Percentiles rank a stretch among this genome's conserved stretches.
phyloP scores from a whole-genome alignment of 2,113 vertebrate genomes.

The Vicugna pacos region DNA sequence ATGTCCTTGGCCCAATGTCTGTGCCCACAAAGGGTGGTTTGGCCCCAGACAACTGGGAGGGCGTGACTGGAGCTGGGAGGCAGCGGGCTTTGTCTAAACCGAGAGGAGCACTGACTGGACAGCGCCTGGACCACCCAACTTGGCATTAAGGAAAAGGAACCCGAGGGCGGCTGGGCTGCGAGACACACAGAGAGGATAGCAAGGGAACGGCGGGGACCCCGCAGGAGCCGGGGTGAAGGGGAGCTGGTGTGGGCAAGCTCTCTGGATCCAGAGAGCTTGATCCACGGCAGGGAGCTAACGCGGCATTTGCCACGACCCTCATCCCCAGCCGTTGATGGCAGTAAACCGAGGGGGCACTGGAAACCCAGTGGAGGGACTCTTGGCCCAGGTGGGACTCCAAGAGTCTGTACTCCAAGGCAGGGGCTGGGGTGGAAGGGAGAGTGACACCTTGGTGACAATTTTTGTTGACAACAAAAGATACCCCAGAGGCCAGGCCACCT shows the following conservation, averaged over 20 bases:
- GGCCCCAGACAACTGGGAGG: not conserved
- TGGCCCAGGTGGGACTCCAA: not conserved
- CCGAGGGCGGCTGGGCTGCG: not conserved
- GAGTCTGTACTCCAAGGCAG: not conserved
- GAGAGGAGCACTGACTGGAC: fast-evolving
- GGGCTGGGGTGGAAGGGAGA: not conserved
- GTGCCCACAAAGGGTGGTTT: fast-evolving
- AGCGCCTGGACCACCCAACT: not conserved
- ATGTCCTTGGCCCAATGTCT: no score
- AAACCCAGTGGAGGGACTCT: fast-evolving
- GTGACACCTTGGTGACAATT: not conserved
- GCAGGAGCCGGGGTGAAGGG: fast-evolving
- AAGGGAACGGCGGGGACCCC: fast-evolving
- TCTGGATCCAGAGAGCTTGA: not conserved
- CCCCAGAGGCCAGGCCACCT: not conserved
- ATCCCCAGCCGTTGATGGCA: not conserved
- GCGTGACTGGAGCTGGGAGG: fast-evolving
- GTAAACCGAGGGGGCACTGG: not conserved
- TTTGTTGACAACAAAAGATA: not conserved
- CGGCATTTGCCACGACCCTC: fast-evolving
- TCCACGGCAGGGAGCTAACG: fast-evolving
- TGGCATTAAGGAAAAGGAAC: not conserved
- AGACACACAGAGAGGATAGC: fast-evolving
- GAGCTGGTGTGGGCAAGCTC: fast-evolving
- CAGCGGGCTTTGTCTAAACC: not conserved